Percentiles rank a stretch among this genome's conserved stretches.
These are phyloP conservation scores for Takifugu flavidus DNA, from an alignment of 2,113 vertebrate genomes.

Conservation along the genomic window DNA sequence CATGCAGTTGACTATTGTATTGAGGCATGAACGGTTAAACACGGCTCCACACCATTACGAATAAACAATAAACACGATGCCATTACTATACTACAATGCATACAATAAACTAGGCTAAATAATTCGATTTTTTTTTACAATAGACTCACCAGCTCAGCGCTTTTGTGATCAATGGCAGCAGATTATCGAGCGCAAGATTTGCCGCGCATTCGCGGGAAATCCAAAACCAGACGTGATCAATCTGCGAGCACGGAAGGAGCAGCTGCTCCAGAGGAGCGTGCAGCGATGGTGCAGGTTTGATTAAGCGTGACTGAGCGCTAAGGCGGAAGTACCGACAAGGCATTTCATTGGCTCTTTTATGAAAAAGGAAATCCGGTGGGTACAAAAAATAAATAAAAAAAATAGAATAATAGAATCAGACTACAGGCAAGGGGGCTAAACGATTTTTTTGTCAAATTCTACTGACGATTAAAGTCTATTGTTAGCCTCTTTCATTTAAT, in stretches of 20 bases:
- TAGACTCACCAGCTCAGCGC: constrained; percentile 14
- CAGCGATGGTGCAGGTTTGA: constrained; percentile 41
- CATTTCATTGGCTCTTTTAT: constrained; percentile 41
- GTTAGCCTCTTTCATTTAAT: no score
- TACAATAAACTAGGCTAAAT: rapidly evolving
- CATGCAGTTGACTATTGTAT: not conserved
- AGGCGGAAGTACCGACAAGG: constrained; percentile 6
- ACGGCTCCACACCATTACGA: not conserved
- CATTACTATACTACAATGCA: rapidly evolving
- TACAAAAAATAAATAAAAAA: not conserved
- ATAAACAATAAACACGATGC: not conserved
- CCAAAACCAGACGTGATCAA: constrained; percentile 54
- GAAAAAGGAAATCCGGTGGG: constrained; percentile 58
- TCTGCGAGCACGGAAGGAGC: not conserved
- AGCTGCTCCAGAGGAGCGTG: rapidly evolving
- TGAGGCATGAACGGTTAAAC: not conserved
- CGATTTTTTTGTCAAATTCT: no score
- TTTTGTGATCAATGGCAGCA: not conserved
- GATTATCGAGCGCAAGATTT: constrained; percentile 8
- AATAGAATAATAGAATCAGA: constrained; percentile 24
- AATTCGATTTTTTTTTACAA: not conserved
- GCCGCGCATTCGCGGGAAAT: constrained; percentile 69
- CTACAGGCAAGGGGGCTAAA: not conserved
- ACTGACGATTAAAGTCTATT: no score
- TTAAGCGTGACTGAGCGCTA: constrained; percentile 17